Base-by-base conservation (phyloP, 1,140 invertebrate species). In the Papilio polyxenes region DNA sequence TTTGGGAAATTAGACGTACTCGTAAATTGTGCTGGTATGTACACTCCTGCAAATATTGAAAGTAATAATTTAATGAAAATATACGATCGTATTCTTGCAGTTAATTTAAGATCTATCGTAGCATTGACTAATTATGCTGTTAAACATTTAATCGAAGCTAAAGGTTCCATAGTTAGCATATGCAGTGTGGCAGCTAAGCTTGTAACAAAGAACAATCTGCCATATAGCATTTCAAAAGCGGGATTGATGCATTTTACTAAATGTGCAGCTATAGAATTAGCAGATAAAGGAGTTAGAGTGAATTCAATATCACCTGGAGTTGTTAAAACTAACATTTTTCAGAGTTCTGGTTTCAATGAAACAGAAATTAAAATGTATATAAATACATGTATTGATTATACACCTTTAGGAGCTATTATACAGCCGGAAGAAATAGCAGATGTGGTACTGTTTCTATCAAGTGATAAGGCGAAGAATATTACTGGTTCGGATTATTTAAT, bases 1-100 rank as follows among this genome's bases (percentile, higher is more conserved):
- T 86, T 81, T 65, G 83, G 83, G n/a, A 86, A 80, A 86, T 82
- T 89, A 56, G 85, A 89, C 44, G 74, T 88, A 10, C 53, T 88
- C 11, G 74, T 89, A 3, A 88, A 88, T 48, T 87, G 86, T 82
- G 83, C 86, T 23, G 87, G 84, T 31, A 82, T 85, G n/a, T 74
- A 20, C 37, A 80, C 44, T 75, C 4, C 23, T 8, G 44, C 51
- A 3, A 81, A 40, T 51, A 75, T 89, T 31, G 56, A 75, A 11
- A 82, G 85, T 72, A 2, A 82, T 48, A 78, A 84, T 48, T 40
- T 88, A 17, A 81, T 89, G 44, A 80, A 87, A 72, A 72, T 49
- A 17, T 88, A 82, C 37, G 84, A 87, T 82, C 81, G 80, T 74
- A 40, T 83, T 31, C 53, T 88, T 53, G 59, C 79, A 23, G 53